Evolutionary conservation across 2,888 invertebrate genomes (phyloP).

Genomic region (Trichopoda pennipes): DNA sequence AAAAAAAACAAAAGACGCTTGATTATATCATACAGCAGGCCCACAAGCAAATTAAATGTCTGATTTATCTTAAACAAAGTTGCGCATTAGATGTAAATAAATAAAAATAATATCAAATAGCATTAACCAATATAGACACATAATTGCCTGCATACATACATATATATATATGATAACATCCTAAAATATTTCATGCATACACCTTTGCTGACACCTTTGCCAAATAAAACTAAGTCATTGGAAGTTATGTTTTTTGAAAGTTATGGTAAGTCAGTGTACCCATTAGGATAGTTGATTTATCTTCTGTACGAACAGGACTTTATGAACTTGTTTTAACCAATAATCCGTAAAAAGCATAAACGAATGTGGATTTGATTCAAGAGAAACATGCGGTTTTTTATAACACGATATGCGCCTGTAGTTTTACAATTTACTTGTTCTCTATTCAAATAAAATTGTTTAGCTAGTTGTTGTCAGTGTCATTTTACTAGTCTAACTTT

Average conservation of each 20-base stretch:
- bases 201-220: not conserved
- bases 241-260: no score
- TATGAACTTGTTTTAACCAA: conserved; percentile 54
- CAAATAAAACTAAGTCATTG: not conserved
- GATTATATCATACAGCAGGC: no score
- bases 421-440: conserved; percentile 62
- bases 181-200: not conserved
- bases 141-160: no score
- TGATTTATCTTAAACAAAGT: conserved; percentile 30
- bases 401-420: conserved; percentile 65
- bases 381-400: conserved; percentile 66
- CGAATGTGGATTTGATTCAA: conserved; percentile 62
- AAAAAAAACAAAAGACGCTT: conserved; percentile 27
- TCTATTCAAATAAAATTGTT: conserved; percentile 58
- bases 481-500: conserved; percentile 25
- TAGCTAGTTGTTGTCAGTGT: conserved; percentile 44
- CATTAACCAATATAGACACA: no score
- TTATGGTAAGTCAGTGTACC: no score
- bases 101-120: not conserved
- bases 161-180: not conserved
- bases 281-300: not conserved
- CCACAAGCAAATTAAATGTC: no score
- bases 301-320: not conserved
- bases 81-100: conserved; percentile 17
- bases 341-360: conserved; percentile 66